phyloP scores from a whole-genome alignment of 2,113 vertebrate genomes.

The Camarhynchus parvulus region DNA sequence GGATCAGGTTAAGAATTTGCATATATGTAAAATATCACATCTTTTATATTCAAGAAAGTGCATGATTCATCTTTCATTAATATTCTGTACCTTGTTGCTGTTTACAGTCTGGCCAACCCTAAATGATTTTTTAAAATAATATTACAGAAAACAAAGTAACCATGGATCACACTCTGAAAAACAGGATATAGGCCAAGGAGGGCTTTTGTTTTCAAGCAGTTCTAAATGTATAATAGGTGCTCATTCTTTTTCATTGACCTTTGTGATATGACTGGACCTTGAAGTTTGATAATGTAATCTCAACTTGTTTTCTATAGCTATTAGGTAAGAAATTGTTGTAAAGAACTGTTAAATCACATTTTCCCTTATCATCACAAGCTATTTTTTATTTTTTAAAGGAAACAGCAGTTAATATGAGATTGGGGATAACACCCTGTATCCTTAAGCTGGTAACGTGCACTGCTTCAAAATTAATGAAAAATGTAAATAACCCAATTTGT shows the following conservation, averaged over 20 bases:
- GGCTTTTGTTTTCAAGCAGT: background rate
- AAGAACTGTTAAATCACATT: background rate
- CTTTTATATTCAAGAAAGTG: background rate
- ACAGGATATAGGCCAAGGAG: background rate
- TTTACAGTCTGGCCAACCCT: background rate
- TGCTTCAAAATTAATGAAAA: background rate
- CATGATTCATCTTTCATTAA: background rate
- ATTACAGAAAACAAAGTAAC: background rate
- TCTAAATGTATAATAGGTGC: background rate
- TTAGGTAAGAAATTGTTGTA: background rate
- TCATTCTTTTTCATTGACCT: background rate
- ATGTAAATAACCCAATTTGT: background rate
- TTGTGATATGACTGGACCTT: background rate
- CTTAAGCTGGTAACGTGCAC: background rate
- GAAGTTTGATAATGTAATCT: background rate
- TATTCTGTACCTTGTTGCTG: background rate
- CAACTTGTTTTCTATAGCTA: background rate
- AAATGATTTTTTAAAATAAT: background rate
- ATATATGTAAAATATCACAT: background rate
- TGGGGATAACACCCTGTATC: background rate
- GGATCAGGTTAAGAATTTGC: background rate
- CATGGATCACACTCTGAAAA: background rate
- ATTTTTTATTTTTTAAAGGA: background rate
- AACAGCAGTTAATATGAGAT: background rate
- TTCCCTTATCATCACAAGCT: background rate